Conservation (phyloP, 2,888 invertebrate genomes). For the Rhamnusium bicolor region DNA sequence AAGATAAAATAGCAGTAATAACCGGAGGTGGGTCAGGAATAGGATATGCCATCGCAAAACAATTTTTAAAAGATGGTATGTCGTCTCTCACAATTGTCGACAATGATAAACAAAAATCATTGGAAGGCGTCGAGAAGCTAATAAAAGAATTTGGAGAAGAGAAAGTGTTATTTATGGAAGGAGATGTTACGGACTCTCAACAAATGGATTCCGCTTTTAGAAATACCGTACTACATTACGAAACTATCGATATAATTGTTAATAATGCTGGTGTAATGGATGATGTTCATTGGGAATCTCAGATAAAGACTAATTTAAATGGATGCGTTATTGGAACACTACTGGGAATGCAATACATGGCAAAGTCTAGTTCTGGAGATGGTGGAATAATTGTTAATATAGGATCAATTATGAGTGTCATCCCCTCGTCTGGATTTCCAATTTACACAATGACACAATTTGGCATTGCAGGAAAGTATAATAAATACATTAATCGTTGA, state of each 20-base stretch:
- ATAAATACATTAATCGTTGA: too few relatives aligned
- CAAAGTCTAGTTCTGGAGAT: conserved; percentile 73
- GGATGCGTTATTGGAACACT: conserved; percentile 68
- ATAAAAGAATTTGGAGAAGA: conserved; percentile 79
- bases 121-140: conserved; percentile 77
- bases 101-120: conserved; percentile 78
- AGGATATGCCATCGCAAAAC: conserved; percentile 79
- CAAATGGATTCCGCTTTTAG: conserved; percentile 74
- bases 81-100: conserved; percentile 81
- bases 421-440: conserved; percentile 72
- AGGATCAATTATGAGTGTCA: conserved; percentile 75
- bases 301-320: conserved; percentile 73
- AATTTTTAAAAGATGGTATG: conserved; percentile 78
- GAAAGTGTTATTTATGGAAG: conserved; percentile 79
- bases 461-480: conserved; percentile 58
- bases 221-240: conserved; percentile 51
- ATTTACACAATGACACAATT: conserved; percentile 71
- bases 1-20: conserved; percentile 80
- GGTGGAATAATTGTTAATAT: conserved; percentile 79
- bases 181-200: conserved; percentile 82
- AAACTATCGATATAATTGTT: conserved; percentile 71
- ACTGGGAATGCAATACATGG: conserved; percentile 75
- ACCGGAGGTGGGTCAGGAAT: conserved; percentile 84
- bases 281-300: conserved; percentile 82
- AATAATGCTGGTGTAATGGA: conserved; percentile 88